Evolutionary conservation across 1,140 invertebrate species (phyloP), one percentile per base, ranked within the genome.

Genomic region (Zaprionus davidi): DNA sequence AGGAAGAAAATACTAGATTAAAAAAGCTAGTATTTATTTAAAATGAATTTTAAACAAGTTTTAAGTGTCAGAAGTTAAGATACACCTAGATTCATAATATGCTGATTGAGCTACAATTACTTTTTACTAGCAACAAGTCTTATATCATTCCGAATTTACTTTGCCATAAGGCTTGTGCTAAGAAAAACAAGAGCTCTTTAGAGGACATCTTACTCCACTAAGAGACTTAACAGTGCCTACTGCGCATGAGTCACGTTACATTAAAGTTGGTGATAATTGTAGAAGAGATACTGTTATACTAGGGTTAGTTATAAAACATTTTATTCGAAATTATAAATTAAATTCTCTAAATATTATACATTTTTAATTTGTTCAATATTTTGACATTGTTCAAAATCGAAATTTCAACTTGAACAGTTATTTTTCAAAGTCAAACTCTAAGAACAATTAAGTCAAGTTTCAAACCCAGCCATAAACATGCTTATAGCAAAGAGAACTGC

Each of bases 41-140:
- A 28, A 7, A 28, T 28, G 26, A 6, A 28, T 28, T 28, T 28
- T 28, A 28, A 34, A 34, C 9, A 3, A 17, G n/a, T 17, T 46
- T 7, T 7, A 7, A 2, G 5, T 15, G 15, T n/a, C 5, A 5
- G 0, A n/a, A 2, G 15, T 38, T 15, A 15, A 0, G 13, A 12
- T 5, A 15, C 36, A 13, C 15, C 36, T 15, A 15, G 0, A 36
- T 1, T 36, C 34, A 36, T 11, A 31, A 2, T 31, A 11, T 34
- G 31, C 9, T 11, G 3, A 38, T 38, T 13, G 36, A 38, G 36
- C 36, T 13, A 38, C 41, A 46, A n/a, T 17, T 7, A 5, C 5
- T 46, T n/a, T 7, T 12, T 3, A 63, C 38, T 56, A 67, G 55
- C 65, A 67, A 67, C 55, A 67, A 67, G 65, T 67, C 38, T 58